Conservation (phyloP, 2,113 vertebrate species). For the Heliornis fulica region DNA sequence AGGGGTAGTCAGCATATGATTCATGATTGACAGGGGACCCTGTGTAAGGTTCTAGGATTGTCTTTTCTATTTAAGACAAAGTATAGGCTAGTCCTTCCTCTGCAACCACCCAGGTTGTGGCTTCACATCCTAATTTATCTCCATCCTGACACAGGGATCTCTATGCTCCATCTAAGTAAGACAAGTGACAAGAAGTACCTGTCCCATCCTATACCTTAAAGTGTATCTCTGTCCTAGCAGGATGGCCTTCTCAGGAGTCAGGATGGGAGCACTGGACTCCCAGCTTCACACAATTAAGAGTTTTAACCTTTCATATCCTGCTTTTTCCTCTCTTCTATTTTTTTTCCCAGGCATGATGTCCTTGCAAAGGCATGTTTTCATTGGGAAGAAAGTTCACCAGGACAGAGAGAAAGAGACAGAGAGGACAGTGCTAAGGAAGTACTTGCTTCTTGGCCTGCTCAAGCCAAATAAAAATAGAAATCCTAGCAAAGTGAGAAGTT, state of each 20-base stretch:
- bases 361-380: not conserved
- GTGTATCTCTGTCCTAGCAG: not conserved
- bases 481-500: not conserved
- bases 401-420: not conserved
- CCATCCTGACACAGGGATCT: not conserved
- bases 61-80: too few species aligned
- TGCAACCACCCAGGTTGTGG: not conserved
- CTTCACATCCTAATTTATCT: not conserved
- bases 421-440: not conserved
- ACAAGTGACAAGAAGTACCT: not conserved
- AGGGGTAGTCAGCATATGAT: accelerated
- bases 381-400: not conserved
- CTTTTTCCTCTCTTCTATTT: accelerated
- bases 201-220: not conserved
- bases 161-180: not conserved
- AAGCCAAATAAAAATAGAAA: not conserved
- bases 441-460: not conserved
- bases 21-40: accelerated
- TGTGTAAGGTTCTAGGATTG: not conserved
- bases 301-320: not conserved
- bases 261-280: not conserved
- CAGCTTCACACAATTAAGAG: not conserved
- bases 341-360: accelerated
- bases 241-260: not conserved
- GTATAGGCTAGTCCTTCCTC: not conserved